phyloP scores from a whole-genome alignment of 2,797 vertebrate species.

The Cynodonichthys magdalenae region DNA sequence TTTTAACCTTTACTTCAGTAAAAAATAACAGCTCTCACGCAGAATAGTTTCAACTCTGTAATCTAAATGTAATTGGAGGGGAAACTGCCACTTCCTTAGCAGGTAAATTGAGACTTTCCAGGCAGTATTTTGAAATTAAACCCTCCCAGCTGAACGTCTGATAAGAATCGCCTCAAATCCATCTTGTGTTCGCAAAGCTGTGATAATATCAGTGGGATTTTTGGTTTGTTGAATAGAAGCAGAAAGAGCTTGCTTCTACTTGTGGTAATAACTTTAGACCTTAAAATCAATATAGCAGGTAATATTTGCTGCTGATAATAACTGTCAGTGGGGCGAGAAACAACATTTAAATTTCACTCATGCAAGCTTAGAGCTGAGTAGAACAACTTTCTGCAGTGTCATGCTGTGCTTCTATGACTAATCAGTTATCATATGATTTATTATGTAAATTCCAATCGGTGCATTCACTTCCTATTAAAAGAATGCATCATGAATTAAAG shows the following conservation, averaged over 20 bases:
- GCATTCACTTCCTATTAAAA: background rate
- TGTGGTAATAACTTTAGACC: conserved; percentile 17
- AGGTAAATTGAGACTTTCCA: conserved; percentile 54
- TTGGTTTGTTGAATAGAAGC: conserved; percentile 6
- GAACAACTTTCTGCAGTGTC: background rate
- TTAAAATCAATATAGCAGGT: conserved; percentile 13
- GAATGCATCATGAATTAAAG: background rate
- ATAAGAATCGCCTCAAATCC: conserved; percentile 35
- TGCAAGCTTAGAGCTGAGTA: conserved; percentile 4
- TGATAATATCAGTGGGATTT: conserved; percentile 30
- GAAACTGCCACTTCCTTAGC: conserved; percentile 56
- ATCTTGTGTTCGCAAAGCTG: conserved; percentile 15
- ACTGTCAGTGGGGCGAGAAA: conserved; percentile 1
- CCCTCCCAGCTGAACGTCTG: conserved; percentile 44
- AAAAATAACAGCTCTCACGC: conserved; percentile 63
- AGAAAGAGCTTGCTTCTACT: conserved; percentile 10
- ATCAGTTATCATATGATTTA: background rate
- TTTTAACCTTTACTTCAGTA: conserved; percentile 62
- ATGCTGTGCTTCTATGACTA: background rate
- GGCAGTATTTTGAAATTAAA: conserved; percentile 60
- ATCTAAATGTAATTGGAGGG: conserved; percentile 74
- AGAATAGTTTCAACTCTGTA: conserved; percentile 54
- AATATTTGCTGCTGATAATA: conserved; percentile 11
- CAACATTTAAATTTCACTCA: conserved; percentile 12
- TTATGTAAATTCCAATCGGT: background rate